Evolutionary conservation across 2,113 vertebrate species (phyloP).

Genomic region (Candoia aspera): DNA sequence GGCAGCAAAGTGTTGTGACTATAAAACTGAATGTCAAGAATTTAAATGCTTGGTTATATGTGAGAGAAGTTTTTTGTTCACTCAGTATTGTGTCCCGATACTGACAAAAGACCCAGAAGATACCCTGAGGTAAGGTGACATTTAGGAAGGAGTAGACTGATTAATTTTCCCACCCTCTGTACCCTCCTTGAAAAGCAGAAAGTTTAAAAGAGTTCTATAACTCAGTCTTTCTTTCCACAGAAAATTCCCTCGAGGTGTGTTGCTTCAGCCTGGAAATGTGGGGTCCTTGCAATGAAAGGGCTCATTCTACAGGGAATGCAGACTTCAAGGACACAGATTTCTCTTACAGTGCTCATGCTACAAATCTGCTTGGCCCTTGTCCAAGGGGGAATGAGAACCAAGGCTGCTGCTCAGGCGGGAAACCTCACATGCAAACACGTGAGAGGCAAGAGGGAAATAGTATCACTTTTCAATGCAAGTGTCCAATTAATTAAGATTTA

Average conservation of each 20-base stretch:
- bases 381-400: neutral
- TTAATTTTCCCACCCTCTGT: neutral
- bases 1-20: neutral
- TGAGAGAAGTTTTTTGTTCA: neutral
- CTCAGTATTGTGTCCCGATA: neutral
- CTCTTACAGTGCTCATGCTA: neutral
- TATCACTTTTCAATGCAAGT: constrained; percentile 51
- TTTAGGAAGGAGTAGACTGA: neutral
- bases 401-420: neutral
- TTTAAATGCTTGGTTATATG: neutral
- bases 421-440: constrained; percentile 46
- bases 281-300: neutral
- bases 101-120: neutral
- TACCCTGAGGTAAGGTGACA: neutral
- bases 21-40: neutral
- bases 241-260: neutral
- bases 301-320: neutral
- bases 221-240: neutral
- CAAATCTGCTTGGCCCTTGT: neutral
- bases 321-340: neutral
- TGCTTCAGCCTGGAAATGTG: neutral
- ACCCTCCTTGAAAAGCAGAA: neutral
- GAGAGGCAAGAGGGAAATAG: constrained; percentile 16
- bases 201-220: neutral
- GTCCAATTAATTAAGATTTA: constrained; percentile 64